phyloP scores from a whole-genome alignment of 1,140 invertebrate genomes.

The Lasaia peninsularis region DNA sequence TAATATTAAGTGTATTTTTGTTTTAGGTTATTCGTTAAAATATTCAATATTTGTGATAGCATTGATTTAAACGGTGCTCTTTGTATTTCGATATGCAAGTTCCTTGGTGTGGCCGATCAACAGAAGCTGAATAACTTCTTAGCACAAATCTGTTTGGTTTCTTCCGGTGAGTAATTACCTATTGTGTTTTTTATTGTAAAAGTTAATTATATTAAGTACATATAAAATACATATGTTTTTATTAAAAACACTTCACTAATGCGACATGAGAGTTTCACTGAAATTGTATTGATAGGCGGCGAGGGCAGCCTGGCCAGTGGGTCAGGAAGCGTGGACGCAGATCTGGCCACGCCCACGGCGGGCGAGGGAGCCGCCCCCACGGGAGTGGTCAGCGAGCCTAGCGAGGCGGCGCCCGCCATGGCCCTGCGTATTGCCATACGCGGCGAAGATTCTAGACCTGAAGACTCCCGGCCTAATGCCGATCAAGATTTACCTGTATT shows the following conservation, averaged over 20 bases:
- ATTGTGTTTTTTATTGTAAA: no score
- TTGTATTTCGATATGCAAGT: conserved; percentile 62
- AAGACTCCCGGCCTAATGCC: conserved; percentile 34
- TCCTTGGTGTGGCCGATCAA: conserved; percentile 60
- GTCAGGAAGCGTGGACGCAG: conserved; percentile 42
- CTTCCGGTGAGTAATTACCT: conserved; percentile 50
- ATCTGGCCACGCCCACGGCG: conserved; percentile 52
- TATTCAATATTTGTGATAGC: conserved; percentile 62
- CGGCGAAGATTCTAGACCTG: conserved; percentile 44
- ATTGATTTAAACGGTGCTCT: conserved; percentile 43
- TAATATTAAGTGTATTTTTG: conserved; percentile 7
- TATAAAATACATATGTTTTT: no score
- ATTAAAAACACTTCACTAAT: no score
- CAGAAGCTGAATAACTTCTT: conserved; percentile 47
- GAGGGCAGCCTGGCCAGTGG: conserved; percentile 50
- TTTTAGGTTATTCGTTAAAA: conserved; percentile 67
- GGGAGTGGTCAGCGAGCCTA: conserved; percentile 39
- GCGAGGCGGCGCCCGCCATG: conserved; percentile 47
- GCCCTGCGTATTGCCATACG: conserved; percentile 52
- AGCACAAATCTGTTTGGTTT: conserved; percentile 48
- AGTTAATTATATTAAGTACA: no score
- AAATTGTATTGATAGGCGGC: not conserved
- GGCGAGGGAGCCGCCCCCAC: conserved; percentile 34
- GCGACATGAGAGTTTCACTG: no score
- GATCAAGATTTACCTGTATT: conserved; percentile 52